A percentile compares a stretch with the other conserved stretches of the same genome.
phyloP scores from a whole-genome alignment of 2,797 vertebrate genomes.

The Lagorchestes hirsutus region DNA sequence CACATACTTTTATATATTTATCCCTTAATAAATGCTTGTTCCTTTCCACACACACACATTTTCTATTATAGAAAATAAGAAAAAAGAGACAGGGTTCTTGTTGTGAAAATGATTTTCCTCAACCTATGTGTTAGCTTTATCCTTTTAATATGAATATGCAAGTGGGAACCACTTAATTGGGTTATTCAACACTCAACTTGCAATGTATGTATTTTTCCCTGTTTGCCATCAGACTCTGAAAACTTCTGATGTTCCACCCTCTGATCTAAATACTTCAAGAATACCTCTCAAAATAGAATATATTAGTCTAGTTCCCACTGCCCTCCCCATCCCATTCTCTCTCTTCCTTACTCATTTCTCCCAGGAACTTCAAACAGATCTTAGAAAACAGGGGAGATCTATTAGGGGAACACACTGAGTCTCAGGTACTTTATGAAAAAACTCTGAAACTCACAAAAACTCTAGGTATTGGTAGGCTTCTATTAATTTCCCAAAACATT shows the following conservation, averaged over 20 bases:
- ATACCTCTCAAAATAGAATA: conserved; percentile 8
- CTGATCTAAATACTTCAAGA: conserved; percentile 1
- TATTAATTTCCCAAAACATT: not conserved
- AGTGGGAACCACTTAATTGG: not conserved
- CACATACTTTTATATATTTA: too few species aligned
- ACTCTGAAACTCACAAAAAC: not conserved
- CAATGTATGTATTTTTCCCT: not conserved
- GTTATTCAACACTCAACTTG: not conserved
- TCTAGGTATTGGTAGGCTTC: not conserved
- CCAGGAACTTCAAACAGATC: not conserved
- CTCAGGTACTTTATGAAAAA: not conserved
- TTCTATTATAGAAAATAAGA: not conserved
- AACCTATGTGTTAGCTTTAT: not conserved
- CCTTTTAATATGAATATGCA: not conserved
- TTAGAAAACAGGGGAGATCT: not conserved
- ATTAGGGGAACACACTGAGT: not conserved
- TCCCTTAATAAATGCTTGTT: too few species aligned
- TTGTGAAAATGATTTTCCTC: conserved; percentile 32
- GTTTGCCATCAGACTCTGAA: conserved; percentile 16
- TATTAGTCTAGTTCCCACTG: not conserved
- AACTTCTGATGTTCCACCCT: not conserved
- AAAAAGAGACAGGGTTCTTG: conserved; percentile 32
- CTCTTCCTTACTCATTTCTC: not conserved
- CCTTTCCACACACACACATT: not conserved
- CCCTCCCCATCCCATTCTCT: not conserved